Base-by-base conservation (phyloP, 2,888 invertebrate genomes). In the Carpatolechia fugitivella region DNA sequence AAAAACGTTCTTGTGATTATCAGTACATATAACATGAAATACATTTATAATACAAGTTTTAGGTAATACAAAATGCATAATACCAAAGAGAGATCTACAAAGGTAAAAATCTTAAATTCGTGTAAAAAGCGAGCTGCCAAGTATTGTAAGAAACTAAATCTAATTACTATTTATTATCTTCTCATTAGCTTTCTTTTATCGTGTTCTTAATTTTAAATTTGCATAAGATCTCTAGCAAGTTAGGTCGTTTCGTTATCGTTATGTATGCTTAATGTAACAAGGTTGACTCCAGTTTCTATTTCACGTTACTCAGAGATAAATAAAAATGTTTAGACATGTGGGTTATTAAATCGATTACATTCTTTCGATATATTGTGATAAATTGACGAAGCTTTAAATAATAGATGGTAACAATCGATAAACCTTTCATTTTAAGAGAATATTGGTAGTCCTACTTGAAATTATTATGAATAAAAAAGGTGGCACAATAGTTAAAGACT, bases 71-170 rank as follows among this genome's bases (percentile, higher is more conserved):
- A 49, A 48, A 49, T 35, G 33, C 33, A 10, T 47, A 18, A 38
- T 38, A 38, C 31, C 24, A 33, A 49, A 54, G 14, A 29, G 55
- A 55, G 55, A 55, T 55, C 55, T 55, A 40, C 35, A 29, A 30
- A 47, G 35, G 29, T 47, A 33, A 20, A 49, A 49, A 49, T 47
- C 29, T 47, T 49, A 35, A 33, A 40, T 40, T 54, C 48, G 20
- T 54, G 31, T 33, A 24, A 53, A 46, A 57, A 56, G 56, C 54
- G 46, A 36, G 18, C 14, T 53, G 55, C 54, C 49, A 40, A 56
- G 41, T 38, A 38, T 48, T 10, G 1, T 48, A 48, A 48, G 18
- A 33, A 30, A 8, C 13, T 48, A 33, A 41, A 41, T 16, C 41
- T 41, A 44, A 11, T 10, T 24, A 13, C 20, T 16, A 18, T 14